Evolutionary conservation across 2,888 invertebrate genomes (phyloP), one percentile per base, ranked within the genome.

Genomic region (Macrosoma leucophasiata): DNA sequence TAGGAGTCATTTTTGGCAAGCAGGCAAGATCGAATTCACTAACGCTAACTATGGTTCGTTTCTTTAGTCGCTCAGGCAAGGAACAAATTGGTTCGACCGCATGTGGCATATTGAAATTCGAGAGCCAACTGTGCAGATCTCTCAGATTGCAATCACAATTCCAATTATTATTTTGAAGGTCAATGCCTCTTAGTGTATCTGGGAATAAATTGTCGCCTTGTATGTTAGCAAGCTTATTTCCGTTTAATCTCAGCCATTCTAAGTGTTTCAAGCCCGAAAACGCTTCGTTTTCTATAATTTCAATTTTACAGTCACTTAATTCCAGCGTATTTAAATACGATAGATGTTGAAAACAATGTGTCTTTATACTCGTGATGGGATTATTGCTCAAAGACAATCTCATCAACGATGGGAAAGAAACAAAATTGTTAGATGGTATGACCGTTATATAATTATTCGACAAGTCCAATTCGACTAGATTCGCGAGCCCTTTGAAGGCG

Each of bases 121-220:
- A 85, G 54, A 96, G 85, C 94, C 95, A 95, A 44, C 86, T 76
- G 60, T 93, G 90, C 58, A 95, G 78, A 55, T 92, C 90, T 50
- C 90, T 81, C 58, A 95, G 84, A 51, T 90, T 88, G 70, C 96
- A 96, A 72, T 95, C 94, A 73, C 96, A 96, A 50, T 89, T 87
- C 96, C 95, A 96, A 47, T 92, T 91, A 85, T 96, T 96, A 65
- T 91, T 91, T 66, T 95, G 91, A 49, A 96, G 78, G 56, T 92
- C 90, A 37, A 95, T 88, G 36, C 93, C 94, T 53, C 92, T 90
- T 50, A 95, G 78, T 28, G 89, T 89, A 41, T 89, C 89, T n/a
- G 94, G 93, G 31, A 93, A 85, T 53, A 92, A 88, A 58, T 88
- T 87, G 37, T 84, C 85, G 26, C 91, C 92, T 59, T 88, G 87